Percentiles rank a stretch among this genome's conserved stretches.
Conservation (phyloP, 2,888 invertebrate species). For the Mylabris sibirica region DNA sequence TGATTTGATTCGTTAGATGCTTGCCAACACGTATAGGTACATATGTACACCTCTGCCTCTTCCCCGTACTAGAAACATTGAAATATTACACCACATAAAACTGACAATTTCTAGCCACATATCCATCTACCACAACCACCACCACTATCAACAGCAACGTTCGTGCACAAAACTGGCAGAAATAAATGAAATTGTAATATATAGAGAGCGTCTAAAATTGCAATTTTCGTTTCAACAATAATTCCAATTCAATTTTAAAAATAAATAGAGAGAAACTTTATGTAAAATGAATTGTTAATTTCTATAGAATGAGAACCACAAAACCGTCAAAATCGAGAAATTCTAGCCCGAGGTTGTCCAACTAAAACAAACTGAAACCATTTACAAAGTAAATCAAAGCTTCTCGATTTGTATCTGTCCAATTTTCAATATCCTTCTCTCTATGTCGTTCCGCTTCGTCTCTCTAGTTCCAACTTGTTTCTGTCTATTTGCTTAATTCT, state of each 20-base stretch:
- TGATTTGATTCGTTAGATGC: background rate
- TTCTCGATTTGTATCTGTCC: constrained; percentile 8
- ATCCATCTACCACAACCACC: background rate
- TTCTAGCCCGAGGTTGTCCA: background rate
- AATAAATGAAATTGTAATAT: background rate
- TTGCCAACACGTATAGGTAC: background rate
- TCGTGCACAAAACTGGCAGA: background rate
- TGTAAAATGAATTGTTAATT: background rate
- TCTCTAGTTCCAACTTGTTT: background rate
- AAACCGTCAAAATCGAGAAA: background rate
- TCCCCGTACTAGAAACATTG: background rate
- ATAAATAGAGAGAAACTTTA: background rate
- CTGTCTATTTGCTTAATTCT: background rate
- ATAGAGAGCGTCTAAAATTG: background rate
- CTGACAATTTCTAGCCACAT: constrained; percentile 9
- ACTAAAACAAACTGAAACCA: background rate
- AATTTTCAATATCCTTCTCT: background rate
- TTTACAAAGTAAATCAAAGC: background rate
- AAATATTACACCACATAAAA: constrained; percentile 4
- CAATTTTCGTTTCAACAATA: background rate
- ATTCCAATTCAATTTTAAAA: background rate
- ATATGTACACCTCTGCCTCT: too few species aligned
- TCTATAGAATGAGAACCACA: background rate
- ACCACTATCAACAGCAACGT: background rate
- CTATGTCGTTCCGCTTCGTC: background rate